Base-by-base conservation (phyloP, 2,888 invertebrate species). In the Helobdella robusta region DNA sequence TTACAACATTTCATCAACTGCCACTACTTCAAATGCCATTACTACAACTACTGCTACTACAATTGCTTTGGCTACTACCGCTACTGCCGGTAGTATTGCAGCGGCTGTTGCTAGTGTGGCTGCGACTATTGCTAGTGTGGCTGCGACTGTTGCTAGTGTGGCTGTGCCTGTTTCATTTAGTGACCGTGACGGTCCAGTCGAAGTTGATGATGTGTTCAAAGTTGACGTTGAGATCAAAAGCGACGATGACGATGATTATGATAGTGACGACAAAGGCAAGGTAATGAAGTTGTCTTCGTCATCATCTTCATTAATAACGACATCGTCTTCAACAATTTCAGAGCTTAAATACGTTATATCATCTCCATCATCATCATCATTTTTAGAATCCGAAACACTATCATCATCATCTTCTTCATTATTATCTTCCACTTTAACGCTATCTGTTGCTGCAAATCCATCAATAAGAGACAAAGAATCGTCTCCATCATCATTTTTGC, bases 1-100 rank as follows among this genome's bases (percentile, higher is more conserved):
- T n/a, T n/a, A n/a, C n/a, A n/a, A n/a, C n/a, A n/a, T n/a, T 25
- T 50, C n/a, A n/a, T 50, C 5, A 6, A 36, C 59, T 59, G 23
- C 35, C 30, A 40, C 59, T 60, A 61, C 48, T 61, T 60, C n/a
- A 44, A 65, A 32, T 61, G 60, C 32, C 44, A 65, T 52, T 62
- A 65, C 50, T 6, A 65, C 52, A 23, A 52, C 61, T 36, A 62
- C 52, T 54, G 23, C 63, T 52, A 63, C 50, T 52, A 63, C 52
- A 52, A 63, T 35, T 63, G 34, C 50, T 63, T 32, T 35, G 28
- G 34, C 63, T 63, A 52, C 52, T 52, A 63, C 52, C 34, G 34
- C 50, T 63, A 63, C 63, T 50, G 52, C 63, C 52, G 52, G 30
- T 52, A 63, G 52, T 52, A 63, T 54, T 63, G 34, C 50, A 32